Conservation (phyloP, 2,797 vertebrate species). For the Rhodeus uyekii region DNA sequence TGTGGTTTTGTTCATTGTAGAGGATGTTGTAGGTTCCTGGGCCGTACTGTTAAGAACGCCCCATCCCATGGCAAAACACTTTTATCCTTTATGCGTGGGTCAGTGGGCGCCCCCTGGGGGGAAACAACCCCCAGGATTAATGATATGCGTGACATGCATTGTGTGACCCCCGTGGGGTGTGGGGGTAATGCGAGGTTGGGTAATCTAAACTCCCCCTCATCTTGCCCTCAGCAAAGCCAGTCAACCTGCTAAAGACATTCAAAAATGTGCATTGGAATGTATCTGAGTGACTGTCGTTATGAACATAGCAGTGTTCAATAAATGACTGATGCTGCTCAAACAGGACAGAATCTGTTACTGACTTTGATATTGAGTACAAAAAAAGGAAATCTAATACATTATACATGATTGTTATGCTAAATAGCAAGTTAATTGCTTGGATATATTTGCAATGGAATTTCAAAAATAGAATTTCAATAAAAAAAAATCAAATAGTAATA, state of each 20-base stretch:
- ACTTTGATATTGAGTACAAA: not conserved
- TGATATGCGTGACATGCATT: constrained; percentile 87
- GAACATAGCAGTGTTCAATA: not conserved
- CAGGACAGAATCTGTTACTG: not conserved
- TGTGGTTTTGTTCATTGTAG: constrained; percentile 64
- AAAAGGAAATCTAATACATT: not conserved
- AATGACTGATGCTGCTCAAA: constrained; percentile 11
- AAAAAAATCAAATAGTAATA: not conserved
- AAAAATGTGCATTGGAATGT: constrained; percentile 49
- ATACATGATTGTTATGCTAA: not conserved
- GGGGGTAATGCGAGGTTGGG: constrained; percentile 71
- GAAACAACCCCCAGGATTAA: constrained; percentile 87
- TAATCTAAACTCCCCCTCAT: constrained; percentile 64
- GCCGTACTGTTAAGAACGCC: constrained; percentile 67
- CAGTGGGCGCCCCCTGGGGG: constrained; percentile 89
- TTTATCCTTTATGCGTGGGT: constrained; percentile 85
- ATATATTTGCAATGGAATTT: not conserved
- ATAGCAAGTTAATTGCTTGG: not conserved
- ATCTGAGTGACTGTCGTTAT: constrained; percentile 19
- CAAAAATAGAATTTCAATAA: not conserved
- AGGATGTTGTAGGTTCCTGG: constrained; percentile 52
- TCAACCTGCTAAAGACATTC: constrained; percentile 48
- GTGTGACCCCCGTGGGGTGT: constrained; percentile 69
- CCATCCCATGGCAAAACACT: constrained; percentile 83
- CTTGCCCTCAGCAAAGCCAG: constrained; percentile 19